Evolutionary conservation across 2,888 invertebrate species (phyloP).

Genomic region (Cyclophora albipunctata): DNA sequence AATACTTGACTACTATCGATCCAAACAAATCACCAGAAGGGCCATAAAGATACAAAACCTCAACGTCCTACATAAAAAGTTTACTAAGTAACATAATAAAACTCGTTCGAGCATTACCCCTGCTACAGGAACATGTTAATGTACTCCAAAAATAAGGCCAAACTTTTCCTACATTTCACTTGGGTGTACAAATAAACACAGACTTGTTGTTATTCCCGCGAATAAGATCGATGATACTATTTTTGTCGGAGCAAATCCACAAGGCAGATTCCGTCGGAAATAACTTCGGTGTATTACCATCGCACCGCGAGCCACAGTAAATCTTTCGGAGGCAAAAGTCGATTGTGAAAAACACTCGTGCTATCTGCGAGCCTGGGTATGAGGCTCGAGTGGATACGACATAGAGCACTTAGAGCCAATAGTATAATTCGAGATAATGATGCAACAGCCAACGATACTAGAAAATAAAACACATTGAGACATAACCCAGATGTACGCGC

Average conservation of each 20-base stretch:
- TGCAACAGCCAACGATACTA: constrained; percentile 22
- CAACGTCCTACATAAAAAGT: not conserved
- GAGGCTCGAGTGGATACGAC: constrained; percentile 28
- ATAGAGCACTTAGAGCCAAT: constrained; percentile 30
- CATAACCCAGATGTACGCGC: constrained; percentile 22
- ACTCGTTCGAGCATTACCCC: not conserved
- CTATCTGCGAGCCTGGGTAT: constrained; percentile 35
- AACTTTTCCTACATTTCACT: constrained; percentile 37
- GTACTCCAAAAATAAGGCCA: constrained; percentile 34
- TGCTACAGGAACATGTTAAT: constrained; percentile 34
- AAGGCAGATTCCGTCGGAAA: constrained; percentile 67
- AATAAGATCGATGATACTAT: constrained; percentile 70
- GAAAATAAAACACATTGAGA: constrained; percentile 24
- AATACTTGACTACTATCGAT: no score
- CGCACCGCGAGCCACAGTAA: constrained; percentile 45
- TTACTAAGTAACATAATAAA: not conserved
- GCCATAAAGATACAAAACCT: not conserved
- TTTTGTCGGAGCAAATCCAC: constrained; percentile 63
- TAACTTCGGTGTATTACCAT: constrained; percentile 59
- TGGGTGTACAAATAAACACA: constrained; percentile 50
- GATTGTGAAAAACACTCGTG: constrained; percentile 56
- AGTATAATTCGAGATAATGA: constrained; percentile 30
- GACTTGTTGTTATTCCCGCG: constrained; percentile 50
- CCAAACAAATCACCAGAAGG: not conserved
- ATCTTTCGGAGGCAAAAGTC: constrained; percentile 57